Evolutionary conservation across 1,140 invertebrate species (phyloP).

Genomic region (Eufriesea mexicana): DNA sequence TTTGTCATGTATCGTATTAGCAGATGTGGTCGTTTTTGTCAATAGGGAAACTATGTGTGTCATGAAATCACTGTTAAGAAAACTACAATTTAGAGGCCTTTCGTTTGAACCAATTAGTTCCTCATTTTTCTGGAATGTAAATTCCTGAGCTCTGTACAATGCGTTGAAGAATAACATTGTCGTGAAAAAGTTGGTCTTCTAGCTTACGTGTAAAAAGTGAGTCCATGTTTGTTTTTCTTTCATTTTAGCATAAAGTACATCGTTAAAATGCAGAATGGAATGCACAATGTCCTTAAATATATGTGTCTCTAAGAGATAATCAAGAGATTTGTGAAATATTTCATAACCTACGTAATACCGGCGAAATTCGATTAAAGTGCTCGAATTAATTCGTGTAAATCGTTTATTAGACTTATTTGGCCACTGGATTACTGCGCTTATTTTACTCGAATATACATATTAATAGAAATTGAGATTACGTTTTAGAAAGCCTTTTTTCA

Average conservation of each 20-base stretch:
- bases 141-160: neutral
- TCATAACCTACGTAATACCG: slow-evolving; percentile 64
- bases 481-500: slow-evolving; percentile 30
- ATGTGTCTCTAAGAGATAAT: slow-evolving; percentile 58
- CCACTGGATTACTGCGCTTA: slow-evolving; percentile 65
- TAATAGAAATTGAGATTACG: slow-evolving; percentile 35
- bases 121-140: too few relatives aligned
- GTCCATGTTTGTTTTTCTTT: neutral
- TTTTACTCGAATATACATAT: slow-evolving; percentile 42
- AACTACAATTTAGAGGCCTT: too few relatives aligned
- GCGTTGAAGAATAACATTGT: neutral
- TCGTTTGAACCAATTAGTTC: too few relatives aligned
- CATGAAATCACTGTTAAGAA: too few relatives aligned
- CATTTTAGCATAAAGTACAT: slow-evolving; percentile 41
- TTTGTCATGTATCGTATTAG: too few relatives aligned
- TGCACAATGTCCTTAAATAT: slow-evolving; percentile 63
- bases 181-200: slow-evolving; percentile 31
- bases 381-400: slow-evolving; percentile 53
- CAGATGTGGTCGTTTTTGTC: too few relatives aligned
- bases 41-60: too few relatives aligned
- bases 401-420: slow-evolving; percentile 61
- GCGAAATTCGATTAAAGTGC: slow-evolving; percentile 55
- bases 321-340: slow-evolving; percentile 51
- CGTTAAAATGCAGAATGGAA: slow-evolving; percentile 72
- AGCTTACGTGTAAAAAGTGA: slow-evolving; percentile 56